phyloP scores from a whole-genome alignment of 2,888 invertebrate genomes.

The Limnephilus lunatus region DNA sequence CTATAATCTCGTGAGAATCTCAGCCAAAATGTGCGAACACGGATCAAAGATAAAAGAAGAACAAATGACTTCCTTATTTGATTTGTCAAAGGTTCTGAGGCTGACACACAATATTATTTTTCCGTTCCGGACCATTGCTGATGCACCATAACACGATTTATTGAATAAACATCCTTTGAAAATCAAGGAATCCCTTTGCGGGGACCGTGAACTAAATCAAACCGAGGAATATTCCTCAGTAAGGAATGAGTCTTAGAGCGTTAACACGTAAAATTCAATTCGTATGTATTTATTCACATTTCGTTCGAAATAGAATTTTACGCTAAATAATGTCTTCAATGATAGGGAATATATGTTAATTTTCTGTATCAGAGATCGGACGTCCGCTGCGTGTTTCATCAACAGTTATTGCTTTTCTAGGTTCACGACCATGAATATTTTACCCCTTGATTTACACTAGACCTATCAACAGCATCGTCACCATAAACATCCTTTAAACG shows the following conservation, averaged over 20 bases:
- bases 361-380: no score
- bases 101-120: background rate
- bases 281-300: background rate
- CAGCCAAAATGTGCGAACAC: slow-evolving; percentile 2
- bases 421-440: no score
- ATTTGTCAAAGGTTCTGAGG: slow-evolving; percentile 60
- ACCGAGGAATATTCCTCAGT: background rate
- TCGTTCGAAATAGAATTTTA: background rate
- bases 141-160: slow-evolving; percentile 36
- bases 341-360: no score
- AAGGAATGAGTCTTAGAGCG: background rate
- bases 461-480: no score
- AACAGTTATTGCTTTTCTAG: no score
- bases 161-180: slow-evolving; percentile 36
- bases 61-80: slow-evolving; percentile 63
- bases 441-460: no score
- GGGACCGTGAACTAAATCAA: background rate
- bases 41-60: slow-evolving; percentile 33
- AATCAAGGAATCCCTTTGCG: slow-evolving; percentile 20
- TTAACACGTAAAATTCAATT: background rate
- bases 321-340: background rate
- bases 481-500: no score
- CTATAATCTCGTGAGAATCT: slow-evolving; percentile 2
- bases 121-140: slow-evolving; percentile 22
- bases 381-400: no score